Percentiles rank a stretch among this genome's conserved stretches.
Conservation (phyloP, 1,140 invertebrate genomes). For the Papilio machaon region DNA sequence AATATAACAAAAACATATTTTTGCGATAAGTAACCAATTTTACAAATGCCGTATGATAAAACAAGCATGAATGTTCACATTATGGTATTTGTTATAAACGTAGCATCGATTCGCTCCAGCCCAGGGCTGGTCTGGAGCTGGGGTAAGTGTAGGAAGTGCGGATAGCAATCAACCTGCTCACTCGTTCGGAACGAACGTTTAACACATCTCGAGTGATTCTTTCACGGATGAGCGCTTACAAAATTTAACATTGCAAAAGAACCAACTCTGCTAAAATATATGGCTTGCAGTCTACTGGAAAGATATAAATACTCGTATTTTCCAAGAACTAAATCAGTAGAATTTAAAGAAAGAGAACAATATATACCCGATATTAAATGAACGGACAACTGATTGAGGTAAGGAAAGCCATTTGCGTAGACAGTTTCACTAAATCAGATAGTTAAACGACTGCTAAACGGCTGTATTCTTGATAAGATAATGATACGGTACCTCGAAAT, state of each 20-base stretch:
- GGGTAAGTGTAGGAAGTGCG: constrained; percentile 9
- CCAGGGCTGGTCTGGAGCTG: neutral
- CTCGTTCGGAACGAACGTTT: constrained; percentile 13
- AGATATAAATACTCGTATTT: neutral
- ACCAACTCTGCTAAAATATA: constrained; percentile 1
- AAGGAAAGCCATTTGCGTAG: too few relatives aligned
- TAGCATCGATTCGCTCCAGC: neutral
- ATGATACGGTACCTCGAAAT: neutral
- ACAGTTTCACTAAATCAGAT: too few relatives aligned
- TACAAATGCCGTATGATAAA: neutral
- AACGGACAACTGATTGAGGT: too few relatives aligned
- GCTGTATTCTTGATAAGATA: neutral
- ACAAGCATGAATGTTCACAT: neutral
- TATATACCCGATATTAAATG: neutral
- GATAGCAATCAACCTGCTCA: constrained; percentile 10
- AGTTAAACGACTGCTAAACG: neutral
- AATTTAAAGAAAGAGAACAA: neutral
- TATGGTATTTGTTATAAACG: neutral
- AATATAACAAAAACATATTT: too few relatives aligned
- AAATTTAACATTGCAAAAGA: constrained; percentile 24
- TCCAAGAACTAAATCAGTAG: neutral
- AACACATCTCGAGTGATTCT: constrained; percentile 22
- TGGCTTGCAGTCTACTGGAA: neutral
- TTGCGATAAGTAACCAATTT: too few relatives aligned
- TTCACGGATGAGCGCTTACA: constrained; percentile 22